A percentile compares a stretch with the other conserved stretches of the same genome.
phyloP scores from a whole-genome alignment of 1,140 invertebrate genomes.

The Zeugodacus cucurbitae region DNA sequence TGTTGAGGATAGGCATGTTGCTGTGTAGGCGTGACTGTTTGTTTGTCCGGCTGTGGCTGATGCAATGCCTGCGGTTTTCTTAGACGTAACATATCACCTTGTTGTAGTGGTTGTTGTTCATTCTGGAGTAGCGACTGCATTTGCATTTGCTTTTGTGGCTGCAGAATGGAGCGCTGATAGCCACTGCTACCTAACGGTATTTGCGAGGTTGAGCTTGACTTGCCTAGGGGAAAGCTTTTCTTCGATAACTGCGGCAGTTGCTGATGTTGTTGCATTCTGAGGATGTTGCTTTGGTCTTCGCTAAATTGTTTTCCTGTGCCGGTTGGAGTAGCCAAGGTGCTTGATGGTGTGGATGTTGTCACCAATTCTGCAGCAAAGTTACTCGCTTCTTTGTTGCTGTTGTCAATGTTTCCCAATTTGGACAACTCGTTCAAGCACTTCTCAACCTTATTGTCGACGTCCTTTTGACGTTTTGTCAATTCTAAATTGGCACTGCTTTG shows the following conservation, averaged over 20 bases:
- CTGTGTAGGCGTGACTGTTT: background rate
- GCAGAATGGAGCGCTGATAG: slow-evolving; percentile 49
- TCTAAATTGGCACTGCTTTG: slow-evolving; percentile 50
- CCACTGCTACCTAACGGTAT: slow-evolving; percentile 50
- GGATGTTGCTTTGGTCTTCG: slow-evolving; percentile 40
- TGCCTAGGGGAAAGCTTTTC: slow-evolving; percentile 53
- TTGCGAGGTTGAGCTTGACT: slow-evolving; percentile 62
- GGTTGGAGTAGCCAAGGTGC: too few species aligned
- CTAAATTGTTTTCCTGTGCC: background rate
- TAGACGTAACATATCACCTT: slow-evolving; percentile 50
- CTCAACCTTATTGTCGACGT: slow-evolving; percentile 63
- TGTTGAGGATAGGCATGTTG: slow-evolving; percentile 56
- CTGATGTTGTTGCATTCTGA: slow-evolving; percentile 42
- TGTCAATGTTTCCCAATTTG: slow-evolving; percentile 57
- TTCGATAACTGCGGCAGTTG: slow-evolving; percentile 50
- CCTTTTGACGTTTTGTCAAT: slow-evolving; percentile 60
- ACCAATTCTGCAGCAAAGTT: background rate
- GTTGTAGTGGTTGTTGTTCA: slow-evolving; percentile 41
- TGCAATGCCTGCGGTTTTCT: slow-evolving; percentile 48
- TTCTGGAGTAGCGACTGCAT: slow-evolving; percentile 51
- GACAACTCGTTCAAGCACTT: slow-evolving; percentile 63
- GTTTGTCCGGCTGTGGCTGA: slow-evolving; percentile 44
- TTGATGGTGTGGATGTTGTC: too few species aligned
- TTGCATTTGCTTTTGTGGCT: slow-evolving; percentile 53
- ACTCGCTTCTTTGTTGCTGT: background rate